Base-by-base conservation (phyloP, 1,140 invertebrate genomes). In the Psilanteris sp. region DNA sequence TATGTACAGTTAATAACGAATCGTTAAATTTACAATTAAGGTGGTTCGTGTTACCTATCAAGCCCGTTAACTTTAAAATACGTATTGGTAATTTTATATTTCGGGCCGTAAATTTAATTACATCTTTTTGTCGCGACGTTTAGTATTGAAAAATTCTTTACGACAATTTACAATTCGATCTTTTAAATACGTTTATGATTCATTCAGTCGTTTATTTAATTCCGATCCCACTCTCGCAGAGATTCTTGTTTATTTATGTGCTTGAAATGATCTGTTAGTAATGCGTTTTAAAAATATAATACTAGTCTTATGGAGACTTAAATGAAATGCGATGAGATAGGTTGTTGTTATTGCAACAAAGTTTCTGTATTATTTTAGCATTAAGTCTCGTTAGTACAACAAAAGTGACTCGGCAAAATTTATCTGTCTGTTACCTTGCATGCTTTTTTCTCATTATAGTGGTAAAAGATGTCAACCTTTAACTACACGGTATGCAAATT, bases 1-100 rank as follows among this genome's bases (percentile, higher is more conserved):
- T 46, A 29, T 7, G 43, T 9, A 29, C 43, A 8, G 32, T 54
- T 57, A 57, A 57, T 57, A 43, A 29, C 26, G 37, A 8, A 10
- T 36, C 54, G 20, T 59, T 59, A 59, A 59, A 26, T 59, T 41
- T 44, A 44, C 54, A 59, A 59, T 44, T 44, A 59, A 34, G 29
- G 8, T 15, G 16, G 27, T n/a, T 8, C 4, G 20, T 36, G 44
- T 44, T 24, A 22, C 54, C n/a, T 34, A 44, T 11, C 34, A 14
- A 2, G 4, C 6, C 15, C 32, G 15, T 29, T 41, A 9, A 20
- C 41, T 55, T 41, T 41, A 32, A 32, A 54, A 39, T 54, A 18
- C 36, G 36, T 9, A 31, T 20, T 8, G 52, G 41, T 41, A 41
- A 41, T 41, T 55, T 41, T 41, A 39, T 41, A 55, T 31, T 55